Conservation (phyloP, 2,797 vertebrate genomes). For the Cottoperca gobio region DNA sequence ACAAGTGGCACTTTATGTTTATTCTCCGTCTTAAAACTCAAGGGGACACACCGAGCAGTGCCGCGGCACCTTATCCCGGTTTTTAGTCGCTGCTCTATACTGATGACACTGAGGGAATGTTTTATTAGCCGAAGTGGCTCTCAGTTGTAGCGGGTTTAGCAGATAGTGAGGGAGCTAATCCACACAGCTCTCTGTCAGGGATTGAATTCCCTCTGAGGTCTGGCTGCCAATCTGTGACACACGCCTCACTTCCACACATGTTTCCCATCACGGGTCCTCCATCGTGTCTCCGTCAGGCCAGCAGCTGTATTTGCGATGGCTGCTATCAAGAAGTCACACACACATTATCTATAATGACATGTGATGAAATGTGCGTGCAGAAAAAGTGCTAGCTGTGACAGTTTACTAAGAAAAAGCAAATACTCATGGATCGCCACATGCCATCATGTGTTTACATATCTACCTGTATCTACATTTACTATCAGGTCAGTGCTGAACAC, state of each 20-base stretch:
- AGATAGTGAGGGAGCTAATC: constrained; percentile 77
- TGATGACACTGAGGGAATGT: constrained; percentile 57
- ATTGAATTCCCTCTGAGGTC: constrained; percentile 72
- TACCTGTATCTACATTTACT: constrained; percentile 45
- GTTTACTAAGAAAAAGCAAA: constrained; percentile 14
- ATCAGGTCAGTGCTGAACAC: constrained; percentile 33
- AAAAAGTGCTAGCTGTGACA: constrained; percentile 49
- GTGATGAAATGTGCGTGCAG: constrained; percentile 22
- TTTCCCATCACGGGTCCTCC: constrained; percentile 37
- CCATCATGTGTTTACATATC: constrained; percentile 26
- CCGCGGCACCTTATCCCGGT: constrained; percentile 34
- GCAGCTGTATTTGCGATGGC: constrained; percentile 1
- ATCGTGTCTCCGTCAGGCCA: constrained; percentile 49
- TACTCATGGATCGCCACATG: constrained; percentile 6
- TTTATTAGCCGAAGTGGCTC: constrained; percentile 67
- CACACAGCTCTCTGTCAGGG: constrained; percentile 55
- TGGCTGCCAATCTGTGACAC: constrained; percentile 48
- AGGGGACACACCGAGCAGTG: constrained; percentile 28
- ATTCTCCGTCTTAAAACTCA: constrained; percentile 49
- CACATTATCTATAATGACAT: constrained; percentile 58
- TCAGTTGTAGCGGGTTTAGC: constrained; percentile 62
- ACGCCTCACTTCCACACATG: constrained; percentile 41
- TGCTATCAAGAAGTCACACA: constrained; percentile 21
- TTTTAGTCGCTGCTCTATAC: constrained; percentile 35
- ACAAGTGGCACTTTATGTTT: constrained; percentile 64